Evolutionary conservation across 2,888 invertebrate genomes (phyloP).

Genomic region (Caenorhabditis sp.): DNA sequence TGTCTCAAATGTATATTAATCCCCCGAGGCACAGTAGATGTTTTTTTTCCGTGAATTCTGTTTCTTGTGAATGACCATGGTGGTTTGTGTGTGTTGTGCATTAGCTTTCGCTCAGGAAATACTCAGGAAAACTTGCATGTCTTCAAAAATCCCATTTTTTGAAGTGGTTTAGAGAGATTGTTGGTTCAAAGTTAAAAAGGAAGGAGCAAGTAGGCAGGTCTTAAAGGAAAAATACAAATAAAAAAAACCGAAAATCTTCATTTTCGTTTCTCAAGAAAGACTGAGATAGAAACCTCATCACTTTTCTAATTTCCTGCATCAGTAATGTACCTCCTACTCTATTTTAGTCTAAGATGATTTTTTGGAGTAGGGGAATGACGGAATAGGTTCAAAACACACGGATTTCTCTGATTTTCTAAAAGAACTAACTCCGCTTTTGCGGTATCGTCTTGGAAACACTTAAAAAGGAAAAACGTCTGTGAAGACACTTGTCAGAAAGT

Average conservation of each 20-base stretch:
- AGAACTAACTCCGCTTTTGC: too few species aligned
- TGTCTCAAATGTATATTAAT: constrained; percentile 36
- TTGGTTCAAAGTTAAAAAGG: not conserved
- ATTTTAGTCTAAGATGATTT: not conserved
- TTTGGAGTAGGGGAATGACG: not conserved
- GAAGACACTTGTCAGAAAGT: too few species aligned
- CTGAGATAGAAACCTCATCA: constrained; percentile 19
- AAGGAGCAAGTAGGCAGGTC: not conserved
- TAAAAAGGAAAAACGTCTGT: too few species aligned
- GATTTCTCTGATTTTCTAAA: too few species aligned
- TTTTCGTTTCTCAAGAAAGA: not conserved
- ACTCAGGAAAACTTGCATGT: not conserved
- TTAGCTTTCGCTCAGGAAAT: not conserved
- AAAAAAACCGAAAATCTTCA: not conserved
- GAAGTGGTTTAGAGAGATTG: constrained; percentile 36
- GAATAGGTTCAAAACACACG: not conserved
- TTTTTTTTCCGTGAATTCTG: constrained; percentile 24
- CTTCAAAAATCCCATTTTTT: constrained; percentile 4
- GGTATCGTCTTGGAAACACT: too few species aligned
- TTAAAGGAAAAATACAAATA: constrained; percentile 3
- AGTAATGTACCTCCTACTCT: constrained; percentile 15
- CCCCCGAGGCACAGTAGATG: constrained; percentile 43
- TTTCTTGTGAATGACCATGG: constrained; percentile 19
- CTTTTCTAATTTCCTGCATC: constrained; percentile 32
- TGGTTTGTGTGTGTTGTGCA: not conserved